Evolutionary conservation across 2,113 vertebrate genomes (phyloP).

Genomic region (Nasalis larvatus): DNA sequence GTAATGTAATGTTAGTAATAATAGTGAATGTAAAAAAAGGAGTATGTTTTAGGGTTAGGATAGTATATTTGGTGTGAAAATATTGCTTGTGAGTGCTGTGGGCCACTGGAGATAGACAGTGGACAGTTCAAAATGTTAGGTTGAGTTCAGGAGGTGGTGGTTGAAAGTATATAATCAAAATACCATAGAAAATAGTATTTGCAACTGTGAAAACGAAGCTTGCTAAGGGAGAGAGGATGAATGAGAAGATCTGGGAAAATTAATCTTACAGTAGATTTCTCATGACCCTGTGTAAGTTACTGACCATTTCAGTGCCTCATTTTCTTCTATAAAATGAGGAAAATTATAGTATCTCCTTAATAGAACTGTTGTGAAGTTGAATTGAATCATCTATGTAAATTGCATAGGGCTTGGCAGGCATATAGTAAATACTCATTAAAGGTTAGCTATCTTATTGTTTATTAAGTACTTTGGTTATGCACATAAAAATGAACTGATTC

Average conservation of each 20-base stretch:
- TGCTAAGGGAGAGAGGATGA: background rate
- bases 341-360: background rate
- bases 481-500: background rate
- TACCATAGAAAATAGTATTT: background rate
- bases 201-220: background rate
- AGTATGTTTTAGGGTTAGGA: background rate
- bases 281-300: background rate
- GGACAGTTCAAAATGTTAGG: background rate
- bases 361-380: background rate
- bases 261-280: background rate
- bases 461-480: background rate
- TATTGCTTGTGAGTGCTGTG: background rate
- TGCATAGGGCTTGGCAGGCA: background rate
- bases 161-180: background rate
- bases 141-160: background rate
- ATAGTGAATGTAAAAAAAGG: background rate
- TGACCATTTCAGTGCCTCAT: background rate
- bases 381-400: background rate
- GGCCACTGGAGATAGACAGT: background rate
- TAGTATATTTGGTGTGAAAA: background rate
- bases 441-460: background rate
- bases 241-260: background rate
- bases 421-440: background rate
- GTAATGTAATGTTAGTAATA: background rate
- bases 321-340: constrained; percentile 17